Evolutionary conservation across 2,113 vertebrate genomes (phyloP), one percentile per base, ranked within the genome.

Genomic region (Delphinus delphis): DNA sequence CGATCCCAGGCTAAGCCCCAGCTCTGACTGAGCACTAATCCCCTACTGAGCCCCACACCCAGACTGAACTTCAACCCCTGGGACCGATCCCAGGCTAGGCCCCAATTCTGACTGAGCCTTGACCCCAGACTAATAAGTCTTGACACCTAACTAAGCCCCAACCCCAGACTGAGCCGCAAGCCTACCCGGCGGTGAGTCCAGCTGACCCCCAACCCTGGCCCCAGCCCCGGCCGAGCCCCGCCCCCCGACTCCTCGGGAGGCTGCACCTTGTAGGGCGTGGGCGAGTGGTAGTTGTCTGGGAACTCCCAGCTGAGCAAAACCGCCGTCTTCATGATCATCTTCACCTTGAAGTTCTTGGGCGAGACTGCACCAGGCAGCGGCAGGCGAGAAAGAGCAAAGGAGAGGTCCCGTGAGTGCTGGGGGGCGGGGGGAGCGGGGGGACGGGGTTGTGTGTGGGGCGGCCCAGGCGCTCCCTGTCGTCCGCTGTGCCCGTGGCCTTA

Each of bases 301-400:
- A 99, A 99, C 98, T 99, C 99, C 99, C 99, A 99, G 89, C 99
- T 99, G 71, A 99, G 97, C 71, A 99, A 98, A n/a, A 99, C 99
- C 0, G 99, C 99, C 0, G 99, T 99, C 98, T 99, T 99, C 95
- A 99, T 99, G 76, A 99, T 99, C 99, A 99, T 99, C 98, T 99
- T 99, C 94, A 99, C 99, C 68, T 99, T 99, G 98, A 99, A 99
- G 98, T 99, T 99, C 98, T 99, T 99, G 85, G 99, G 99, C 3
- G 99, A 99, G 98, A 99, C 99, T 99, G 98, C 82, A 53, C 63
- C 88, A 2, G 47, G 90, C 25, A n/a, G 81, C 14, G 10, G 94
- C 31, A 0, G 28, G 65, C 38, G n/a, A 92, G 33, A 90, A 44
- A 97, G 96, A 98, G 65, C 93, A 65, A 95, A 93, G 96, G 65